Base-by-base conservation (phyloP, 2,888 invertebrate genomes). In the Tipula lateralis region DNA sequence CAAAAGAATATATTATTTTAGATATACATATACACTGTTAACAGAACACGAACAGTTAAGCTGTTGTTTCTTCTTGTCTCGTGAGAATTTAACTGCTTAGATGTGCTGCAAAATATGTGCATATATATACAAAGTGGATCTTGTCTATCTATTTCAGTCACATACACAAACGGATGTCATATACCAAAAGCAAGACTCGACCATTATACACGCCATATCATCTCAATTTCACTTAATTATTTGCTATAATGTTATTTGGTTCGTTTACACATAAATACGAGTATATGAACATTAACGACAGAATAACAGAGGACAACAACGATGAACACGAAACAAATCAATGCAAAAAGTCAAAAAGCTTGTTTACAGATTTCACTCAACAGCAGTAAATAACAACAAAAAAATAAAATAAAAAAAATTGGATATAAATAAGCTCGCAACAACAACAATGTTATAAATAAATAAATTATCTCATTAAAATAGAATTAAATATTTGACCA, bases 391-490 rank as follows among this genome's bases (percentile, higher is more conserved):
- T 12, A 24, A 24, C 13, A 66, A 39, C n/a, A 9, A 13, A 39
- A 39, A 39, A 12, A 39, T 13, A 5, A 39, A 39, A 5, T 13
- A 9, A 39, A 39, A 9, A 39, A 39, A n/a, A n/a, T n/a, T n/a
- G n/a, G n/a, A n/a, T n/a, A n/a, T n/a, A n/a, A n/a, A n/a, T n/a
- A n/a, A n/a, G n/a, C n/a, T 1, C 3, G n/a, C 7, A 9, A 24
- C 7, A 19, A 24, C 66, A 66, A 66, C 66, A 24, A 66, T 66
- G 24, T 24, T 66, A 7, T 7, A 66, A 66, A 66, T 66, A 66
- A 66, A 66, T 66, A 66, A 66, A 66, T 66, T 66, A 66, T 66
- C 66, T 66, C 66, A 66, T 66, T 66, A 66, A 66, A 66, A 66
- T 9, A 24, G 66, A 66, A 66, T 66, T 66, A 66, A 66, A 66